Evolutionary conservation across 2,797 vertebrate genomes (phyloP).

Genomic region (Rhinatrema bivittatum): DNA sequence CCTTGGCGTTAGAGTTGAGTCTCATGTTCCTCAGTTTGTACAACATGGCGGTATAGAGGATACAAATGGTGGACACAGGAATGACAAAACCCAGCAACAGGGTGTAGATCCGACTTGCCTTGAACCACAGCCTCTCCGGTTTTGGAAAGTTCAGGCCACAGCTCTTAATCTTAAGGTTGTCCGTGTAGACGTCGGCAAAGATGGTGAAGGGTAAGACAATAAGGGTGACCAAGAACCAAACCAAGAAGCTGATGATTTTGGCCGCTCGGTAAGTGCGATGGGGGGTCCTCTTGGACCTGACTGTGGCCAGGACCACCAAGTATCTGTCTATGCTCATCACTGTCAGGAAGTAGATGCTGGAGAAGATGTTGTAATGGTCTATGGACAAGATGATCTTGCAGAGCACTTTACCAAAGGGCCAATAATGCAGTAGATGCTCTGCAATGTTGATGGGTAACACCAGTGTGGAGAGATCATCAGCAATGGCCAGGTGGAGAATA

Average conservation of each 20-base stretch:
- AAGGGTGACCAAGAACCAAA: constrained; percentile 71
- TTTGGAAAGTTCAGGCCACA: constrained; percentile 74
- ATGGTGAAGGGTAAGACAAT: constrained; percentile 71
- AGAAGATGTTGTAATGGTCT: constrained; percentile 82
- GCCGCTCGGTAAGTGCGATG: constrained; percentile 66
- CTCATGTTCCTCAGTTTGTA: constrained; percentile 69
- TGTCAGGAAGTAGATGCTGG: constrained; percentile 77
- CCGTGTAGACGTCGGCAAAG: constrained; percentile 63
- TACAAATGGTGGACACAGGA: constrained; percentile 72
- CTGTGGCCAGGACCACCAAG: constrained; percentile 69
- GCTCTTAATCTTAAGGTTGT: constrained; percentile 59
- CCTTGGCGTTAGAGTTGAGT: constrained; percentile 71
- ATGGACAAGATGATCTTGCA: constrained; percentile 78
- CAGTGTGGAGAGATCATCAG: constrained; percentile 70
- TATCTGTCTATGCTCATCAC: constrained; percentile 79
- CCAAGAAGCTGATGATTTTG: constrained; percentile 65
- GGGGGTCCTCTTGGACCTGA: constrained; percentile 65
- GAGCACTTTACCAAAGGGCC: constrained; percentile 75
- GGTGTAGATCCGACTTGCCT: constrained; percentile 73
- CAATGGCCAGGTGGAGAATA: constrained; percentile 74
- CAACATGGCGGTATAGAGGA: constrained; percentile 72
- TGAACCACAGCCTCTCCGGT: constrained; percentile 73
- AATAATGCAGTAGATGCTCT: constrained; percentile 70
- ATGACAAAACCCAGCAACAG: constrained; percentile 74
- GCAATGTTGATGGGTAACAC: constrained; percentile 75